A percentile compares a stretch with the other conserved stretches of the same genome.
Conservation (phyloP, 1,140 invertebrate species). For the Leptestheria dahalacensis region DNA sequence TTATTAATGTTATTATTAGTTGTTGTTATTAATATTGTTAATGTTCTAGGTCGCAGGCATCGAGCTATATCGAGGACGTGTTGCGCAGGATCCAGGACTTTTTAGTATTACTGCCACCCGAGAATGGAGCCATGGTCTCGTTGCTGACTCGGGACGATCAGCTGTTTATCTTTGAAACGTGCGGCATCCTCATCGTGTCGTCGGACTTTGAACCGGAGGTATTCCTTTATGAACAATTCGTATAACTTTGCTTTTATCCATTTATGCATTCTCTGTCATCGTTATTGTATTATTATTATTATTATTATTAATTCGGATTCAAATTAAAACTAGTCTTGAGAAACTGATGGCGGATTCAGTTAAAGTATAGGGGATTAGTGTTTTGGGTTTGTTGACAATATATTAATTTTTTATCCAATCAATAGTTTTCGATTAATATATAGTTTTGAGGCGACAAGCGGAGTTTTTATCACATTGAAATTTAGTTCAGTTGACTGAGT, state of each 20-base stretch:
- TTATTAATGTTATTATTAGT: too few species aligned
- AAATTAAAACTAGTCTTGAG: background rate
- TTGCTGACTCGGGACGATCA: slow-evolving; percentile 37
- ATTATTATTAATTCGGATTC: background rate
- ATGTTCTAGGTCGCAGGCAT: slow-evolving; percentile 29
- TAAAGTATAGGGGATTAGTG: too few species aligned
- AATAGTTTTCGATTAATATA: too few species aligned
- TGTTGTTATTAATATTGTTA: slow-evolving; percentile 4
- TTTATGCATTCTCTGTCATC: background rate
- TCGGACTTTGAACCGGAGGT: slow-evolving; percentile 31
- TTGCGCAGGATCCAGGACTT: slow-evolving; percentile 35
- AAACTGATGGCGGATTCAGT: background rate
- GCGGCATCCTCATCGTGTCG: slow-evolving; percentile 36
- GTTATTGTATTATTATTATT: too few species aligned
- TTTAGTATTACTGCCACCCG: slow-evolving; percentile 30
- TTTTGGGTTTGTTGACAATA: too few species aligned
- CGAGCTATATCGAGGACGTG: slow-evolving; percentile 35
- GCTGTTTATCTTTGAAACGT: slow-evolving; percentile 41
- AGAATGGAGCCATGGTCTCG: slow-evolving; percentile 26
- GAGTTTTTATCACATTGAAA: too few species aligned
- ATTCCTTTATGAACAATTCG: slow-evolving; percentile 5
- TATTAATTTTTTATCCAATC: too few species aligned
- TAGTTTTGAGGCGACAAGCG: too few species aligned
- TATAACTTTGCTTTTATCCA: background rate
- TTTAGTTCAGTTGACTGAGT: too few species aligned